Percentiles rank a stretch among this genome's conserved stretches.
Evolutionary conservation across 1,140 invertebrate genomes (phyloP).

Genomic region (Charaxes varanes): DNA sequence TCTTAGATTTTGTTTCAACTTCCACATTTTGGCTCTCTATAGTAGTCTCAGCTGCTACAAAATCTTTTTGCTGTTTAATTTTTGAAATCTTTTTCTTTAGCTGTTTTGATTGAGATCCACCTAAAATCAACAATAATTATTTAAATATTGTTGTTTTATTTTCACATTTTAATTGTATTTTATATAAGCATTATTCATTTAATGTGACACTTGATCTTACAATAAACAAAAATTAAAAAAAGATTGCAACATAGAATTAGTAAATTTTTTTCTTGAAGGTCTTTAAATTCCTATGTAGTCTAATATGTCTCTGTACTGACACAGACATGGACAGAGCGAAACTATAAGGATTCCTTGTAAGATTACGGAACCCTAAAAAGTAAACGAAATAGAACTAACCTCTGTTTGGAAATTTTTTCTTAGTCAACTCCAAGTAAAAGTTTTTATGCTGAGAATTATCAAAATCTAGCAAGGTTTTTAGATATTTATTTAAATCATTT

Average conservation of each 20-base stretch:
- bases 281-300: no score
- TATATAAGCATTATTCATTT: no score
- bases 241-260: not conserved
- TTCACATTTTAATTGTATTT: no score
- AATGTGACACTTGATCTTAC: no score
- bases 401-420: conserved; percentile 60
- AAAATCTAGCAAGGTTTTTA: conserved; percentile 79
- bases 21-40: conserved; percentile 24
- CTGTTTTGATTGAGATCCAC: conserved; percentile 31
- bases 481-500: conserved; percentile 81
- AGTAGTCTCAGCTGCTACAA: conserved; percentile 26
- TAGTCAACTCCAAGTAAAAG: conserved; percentile 79
- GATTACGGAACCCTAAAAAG: no score
- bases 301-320: no score
- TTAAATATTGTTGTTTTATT: no score
- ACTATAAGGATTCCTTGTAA: no score
- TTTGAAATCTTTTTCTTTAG: conserved; percentile 63
- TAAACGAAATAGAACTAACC: conserved; percentile 25
- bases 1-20: conserved; percentile 72
- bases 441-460: conserved; percentile 78
- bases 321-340: no score
- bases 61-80: conserved; percentile 58
- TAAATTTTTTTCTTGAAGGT: no score
- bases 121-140: no score
- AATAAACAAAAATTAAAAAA: conserved; percentile 4